These are phyloP conservation scores for Heliangelus exortis DNA, from an alignment of 2,797 vertebrate genomes.

Conservation along the genomic window DNA sequence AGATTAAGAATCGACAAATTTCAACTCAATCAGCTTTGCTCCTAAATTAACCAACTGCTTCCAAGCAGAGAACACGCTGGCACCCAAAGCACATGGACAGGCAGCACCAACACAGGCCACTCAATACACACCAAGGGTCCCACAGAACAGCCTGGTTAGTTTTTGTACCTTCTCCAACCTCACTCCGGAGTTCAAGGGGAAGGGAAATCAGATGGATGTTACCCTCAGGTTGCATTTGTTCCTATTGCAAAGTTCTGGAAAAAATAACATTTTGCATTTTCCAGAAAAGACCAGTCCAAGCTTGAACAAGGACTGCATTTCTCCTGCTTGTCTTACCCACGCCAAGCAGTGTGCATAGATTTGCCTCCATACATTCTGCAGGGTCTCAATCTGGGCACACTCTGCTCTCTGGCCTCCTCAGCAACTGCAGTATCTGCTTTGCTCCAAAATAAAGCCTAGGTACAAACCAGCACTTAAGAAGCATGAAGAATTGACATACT, in stretches of 20 bases:
- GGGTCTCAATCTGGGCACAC: background rate
- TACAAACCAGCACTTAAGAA: background rate
- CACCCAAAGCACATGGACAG: background rate
- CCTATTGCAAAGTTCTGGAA: background rate
- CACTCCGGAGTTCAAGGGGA: background rate
- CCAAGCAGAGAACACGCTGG: background rate
- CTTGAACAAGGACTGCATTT: background rate
- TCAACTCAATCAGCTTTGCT: background rate
- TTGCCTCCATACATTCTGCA: background rate
- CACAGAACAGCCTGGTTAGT: background rate
- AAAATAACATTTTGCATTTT: background rate
- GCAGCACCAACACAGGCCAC: background rate
- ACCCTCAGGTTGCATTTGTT: background rate
- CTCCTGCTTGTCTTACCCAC: background rate
- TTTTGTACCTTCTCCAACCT: background rate
- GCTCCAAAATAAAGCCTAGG: background rate
- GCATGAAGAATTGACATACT: background rate
- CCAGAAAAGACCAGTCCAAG: background rate
- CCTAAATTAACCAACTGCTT: background rate
- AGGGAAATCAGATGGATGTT: background rate
- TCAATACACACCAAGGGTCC: background rate
- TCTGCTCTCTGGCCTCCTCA: background rate
- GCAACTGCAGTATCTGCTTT: background rate
- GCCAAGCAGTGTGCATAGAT: background rate
- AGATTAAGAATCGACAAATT: constrained; percentile 40